Conservation (phyloP, 2,888 invertebrate genomes). For the Neoitamus cyanurus region DNA sequence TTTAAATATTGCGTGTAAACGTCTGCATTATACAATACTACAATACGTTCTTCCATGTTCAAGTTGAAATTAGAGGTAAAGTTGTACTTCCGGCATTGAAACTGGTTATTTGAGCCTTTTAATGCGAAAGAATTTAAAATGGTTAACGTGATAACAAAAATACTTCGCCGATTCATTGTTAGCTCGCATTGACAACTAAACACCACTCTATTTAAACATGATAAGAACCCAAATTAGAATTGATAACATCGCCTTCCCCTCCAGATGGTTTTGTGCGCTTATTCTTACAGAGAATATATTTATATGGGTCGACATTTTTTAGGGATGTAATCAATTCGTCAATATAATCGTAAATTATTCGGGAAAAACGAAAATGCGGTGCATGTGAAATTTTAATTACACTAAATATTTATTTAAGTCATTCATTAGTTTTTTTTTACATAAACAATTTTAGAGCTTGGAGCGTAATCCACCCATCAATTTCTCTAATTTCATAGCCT, state of each 20-base stretch:
- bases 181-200: neutral
- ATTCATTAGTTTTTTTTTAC: neutral
- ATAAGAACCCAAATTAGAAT: neutral
- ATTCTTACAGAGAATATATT: no score
- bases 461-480: conserved; percentile 83
- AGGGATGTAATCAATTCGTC: neutral
- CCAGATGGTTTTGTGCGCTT: neutral
- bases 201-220: neutral
- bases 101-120: conserved; percentile 10
- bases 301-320: neutral
- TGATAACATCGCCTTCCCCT: neutral
- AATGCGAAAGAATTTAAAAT: neutral
- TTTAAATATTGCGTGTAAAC: conserved; percentile 46
- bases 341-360: neutral
- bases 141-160: neutral
- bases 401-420: neutral
- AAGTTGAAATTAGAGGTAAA: conserved; percentile 46
- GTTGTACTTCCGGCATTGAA: conserved; percentile 46
- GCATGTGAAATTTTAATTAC: neutral
- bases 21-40: conserved; percentile 45
- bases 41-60: conserved; percentile 14
- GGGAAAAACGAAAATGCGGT: no score
- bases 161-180: neutral
- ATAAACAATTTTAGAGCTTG: conserved; percentile 58
- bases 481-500: conserved; percentile 95